Conservation (phyloP, 2,113 vertebrate species). For the Hydrolagus affinis region DNA sequence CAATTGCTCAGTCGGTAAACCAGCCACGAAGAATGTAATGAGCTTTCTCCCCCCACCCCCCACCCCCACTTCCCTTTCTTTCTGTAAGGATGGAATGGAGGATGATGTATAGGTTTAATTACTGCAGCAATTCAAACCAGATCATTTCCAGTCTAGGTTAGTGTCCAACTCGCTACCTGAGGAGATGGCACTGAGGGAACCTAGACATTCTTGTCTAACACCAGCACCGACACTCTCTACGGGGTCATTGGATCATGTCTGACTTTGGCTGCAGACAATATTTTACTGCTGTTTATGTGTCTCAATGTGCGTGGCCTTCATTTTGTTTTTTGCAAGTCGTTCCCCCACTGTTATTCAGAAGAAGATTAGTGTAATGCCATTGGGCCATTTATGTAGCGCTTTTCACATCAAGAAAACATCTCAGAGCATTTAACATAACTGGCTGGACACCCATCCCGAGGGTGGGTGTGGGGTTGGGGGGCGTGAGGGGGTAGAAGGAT, state of each 20-base stretch:
- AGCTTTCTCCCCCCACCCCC: not conserved
- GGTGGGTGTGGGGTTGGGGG: no score
- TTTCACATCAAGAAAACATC: no score
- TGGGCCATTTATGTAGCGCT: no score
- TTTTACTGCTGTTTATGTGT: no score
- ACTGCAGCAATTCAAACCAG: not conserved
- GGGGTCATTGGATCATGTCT: not conserved
- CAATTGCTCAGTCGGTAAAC: not conserved
- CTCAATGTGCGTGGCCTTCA: no score
- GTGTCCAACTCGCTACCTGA: not conserved
- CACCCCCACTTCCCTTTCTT: no score
- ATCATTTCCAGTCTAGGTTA: not conserved
- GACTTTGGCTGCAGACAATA: not conserved
- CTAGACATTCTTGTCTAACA: not conserved
- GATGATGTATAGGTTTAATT: constrained; percentile 19
- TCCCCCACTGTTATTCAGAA: not conserved
- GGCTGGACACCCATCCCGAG: no score
- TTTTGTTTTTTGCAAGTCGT: not conserved
- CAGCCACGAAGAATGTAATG: not conserved
- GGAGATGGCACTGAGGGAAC: not conserved
- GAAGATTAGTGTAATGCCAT: no score
- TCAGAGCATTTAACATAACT: no score
- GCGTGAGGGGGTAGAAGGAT: no score
- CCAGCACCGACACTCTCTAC: not conserved
- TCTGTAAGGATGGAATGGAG: no score